Evolutionary conservation across 2,888 invertebrate species (phyloP).

Genomic region (Coelinius sp.): DNA sequence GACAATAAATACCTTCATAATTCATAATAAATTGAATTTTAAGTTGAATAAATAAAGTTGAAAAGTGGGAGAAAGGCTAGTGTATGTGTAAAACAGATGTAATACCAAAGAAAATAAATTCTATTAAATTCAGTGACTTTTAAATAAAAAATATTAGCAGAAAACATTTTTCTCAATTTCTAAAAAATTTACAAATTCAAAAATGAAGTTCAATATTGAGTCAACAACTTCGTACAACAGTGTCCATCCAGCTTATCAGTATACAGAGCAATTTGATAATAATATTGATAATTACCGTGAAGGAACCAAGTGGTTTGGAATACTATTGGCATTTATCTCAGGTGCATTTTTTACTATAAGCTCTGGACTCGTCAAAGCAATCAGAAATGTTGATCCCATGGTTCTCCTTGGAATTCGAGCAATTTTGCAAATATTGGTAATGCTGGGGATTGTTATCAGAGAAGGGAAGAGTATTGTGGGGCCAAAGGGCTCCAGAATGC

Average conservation of each 20-base stretch:
- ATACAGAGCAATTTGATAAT: slow-evolving; percentile 64
- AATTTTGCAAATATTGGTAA: slow-evolving; percentile 67
- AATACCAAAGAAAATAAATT: too few relatives aligned
- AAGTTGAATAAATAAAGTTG: too few relatives aligned
- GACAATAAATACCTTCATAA: background rate
- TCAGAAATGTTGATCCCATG: slow-evolving; percentile 70
- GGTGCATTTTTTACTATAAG: slow-evolving; percentile 72
- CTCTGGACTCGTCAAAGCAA: slow-evolving; percentile 70
- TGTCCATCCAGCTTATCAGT: slow-evolving; percentile 63
- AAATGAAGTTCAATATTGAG: slow-evolving; percentile 65
- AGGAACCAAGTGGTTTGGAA: slow-evolving; percentile 67
- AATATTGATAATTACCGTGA: slow-evolving; percentile 62
- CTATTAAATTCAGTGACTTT: too few relatives aligned
- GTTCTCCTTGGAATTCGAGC: slow-evolving; percentile 69
- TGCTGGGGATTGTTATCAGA: slow-evolving; percentile 63
- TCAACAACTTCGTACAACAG: slow-evolving; percentile 64
- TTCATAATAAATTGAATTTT: too few relatives aligned
- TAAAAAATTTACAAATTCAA: too few relatives aligned
- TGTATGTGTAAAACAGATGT: too few relatives aligned
- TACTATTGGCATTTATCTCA: slow-evolving; percentile 70
- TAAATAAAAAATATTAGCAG: too few relatives aligned
- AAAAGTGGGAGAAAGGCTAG: too few relatives aligned
- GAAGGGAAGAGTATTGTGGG: slow-evolving; percentile 64
- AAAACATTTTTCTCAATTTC: too few relatives aligned
- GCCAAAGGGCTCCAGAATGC: slow-evolving; percentile 65